Base-by-base conservation (phyloP, 2,113 vertebrate genomes). In the Origma solitaria region DNA sequence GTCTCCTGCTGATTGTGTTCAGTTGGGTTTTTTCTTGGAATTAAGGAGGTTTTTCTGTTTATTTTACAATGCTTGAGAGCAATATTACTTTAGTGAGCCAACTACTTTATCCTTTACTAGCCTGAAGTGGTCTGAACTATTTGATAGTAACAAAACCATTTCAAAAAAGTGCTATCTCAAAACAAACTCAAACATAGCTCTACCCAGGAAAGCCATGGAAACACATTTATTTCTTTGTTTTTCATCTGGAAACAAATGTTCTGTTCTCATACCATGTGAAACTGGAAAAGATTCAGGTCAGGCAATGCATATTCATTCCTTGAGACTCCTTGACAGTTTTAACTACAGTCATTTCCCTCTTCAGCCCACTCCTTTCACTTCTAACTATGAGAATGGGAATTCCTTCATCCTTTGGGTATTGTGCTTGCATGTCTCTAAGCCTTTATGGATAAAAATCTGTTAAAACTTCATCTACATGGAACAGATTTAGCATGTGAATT, bases 211-310 rank as follows among this genome's bases (percentile, higher is more conserved):
- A 94, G 88, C 72, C 68, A 53, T 92, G 82, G 89, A 94, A 95
- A 84, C 76, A 14, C 20, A 12, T 88, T 91, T 83, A 15, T 88
- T 94, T 92, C 71, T 78, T 81, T 86, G 25, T 73, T 92, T 75
- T 94, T 96, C 72, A 27, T 40, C 44, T 69, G 57, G 72, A 95
- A 88, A 82, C 76, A 94, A 95, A 92, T 88, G 88, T 88, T 92
- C 76, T 92, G 56, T 90, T 96, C 80, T 92, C 6, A 6, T 75
- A 94, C 44, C 49, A 78, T 44, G 25, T 68, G 69, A 91, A 94
- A 96, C 76, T 96, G 92, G 95, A 96, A 82, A 69, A 75, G 82
- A 76, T 95, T 96, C 86, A 90, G 88, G 80, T 90, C 86, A 94
- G 81, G 56, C 84, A 95, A 71, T 78, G 56, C 17, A 19, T 88